These are phyloP conservation scores for Lamellibrachia luymesi DNA, from an alignment of 1,140 invertebrate genomes.

Conservation along the genomic window DNA sequence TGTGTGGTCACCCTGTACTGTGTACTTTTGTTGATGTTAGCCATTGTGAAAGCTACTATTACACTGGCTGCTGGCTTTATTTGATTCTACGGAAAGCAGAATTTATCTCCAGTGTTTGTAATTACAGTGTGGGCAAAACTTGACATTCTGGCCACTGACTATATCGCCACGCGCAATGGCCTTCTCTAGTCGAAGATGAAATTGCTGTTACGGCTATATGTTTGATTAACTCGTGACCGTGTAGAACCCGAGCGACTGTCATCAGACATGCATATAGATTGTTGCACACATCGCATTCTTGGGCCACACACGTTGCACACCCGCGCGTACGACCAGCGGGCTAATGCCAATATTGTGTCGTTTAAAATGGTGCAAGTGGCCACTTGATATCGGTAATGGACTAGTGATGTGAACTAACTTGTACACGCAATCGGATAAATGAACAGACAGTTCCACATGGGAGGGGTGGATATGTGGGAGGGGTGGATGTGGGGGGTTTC, in stretches of 20 bases:
- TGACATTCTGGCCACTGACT: neutral
- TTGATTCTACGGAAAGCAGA: neutral
- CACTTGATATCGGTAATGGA: slow-evolving; percentile 4
- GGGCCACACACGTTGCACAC: neutral
- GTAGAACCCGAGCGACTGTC: neutral
- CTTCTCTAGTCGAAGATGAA: neutral
- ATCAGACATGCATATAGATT: slow-evolving; percentile 1
- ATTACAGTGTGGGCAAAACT: neutral
- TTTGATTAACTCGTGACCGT: neutral
- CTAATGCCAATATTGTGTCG: slow-evolving; percentile 4
- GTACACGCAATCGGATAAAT: neutral
- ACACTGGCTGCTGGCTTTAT: neutral
- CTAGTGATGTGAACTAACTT: neutral
- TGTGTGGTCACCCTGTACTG: no score
- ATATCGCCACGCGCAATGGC: neutral
- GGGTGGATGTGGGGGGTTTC: no score
- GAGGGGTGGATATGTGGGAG: neutral
- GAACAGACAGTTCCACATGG: neutral
- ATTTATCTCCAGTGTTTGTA: neutral
- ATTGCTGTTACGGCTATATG: neutral
- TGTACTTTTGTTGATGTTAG: neutral
- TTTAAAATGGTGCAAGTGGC: neutral
- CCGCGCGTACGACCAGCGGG: neutral
- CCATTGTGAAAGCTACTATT: neutral
- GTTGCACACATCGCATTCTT: neutral